These are phyloP conservation scores for Sylvietta virens DNA, from an alignment of 2,113 vertebrate genomes.

Conservation along the genomic window DNA sequence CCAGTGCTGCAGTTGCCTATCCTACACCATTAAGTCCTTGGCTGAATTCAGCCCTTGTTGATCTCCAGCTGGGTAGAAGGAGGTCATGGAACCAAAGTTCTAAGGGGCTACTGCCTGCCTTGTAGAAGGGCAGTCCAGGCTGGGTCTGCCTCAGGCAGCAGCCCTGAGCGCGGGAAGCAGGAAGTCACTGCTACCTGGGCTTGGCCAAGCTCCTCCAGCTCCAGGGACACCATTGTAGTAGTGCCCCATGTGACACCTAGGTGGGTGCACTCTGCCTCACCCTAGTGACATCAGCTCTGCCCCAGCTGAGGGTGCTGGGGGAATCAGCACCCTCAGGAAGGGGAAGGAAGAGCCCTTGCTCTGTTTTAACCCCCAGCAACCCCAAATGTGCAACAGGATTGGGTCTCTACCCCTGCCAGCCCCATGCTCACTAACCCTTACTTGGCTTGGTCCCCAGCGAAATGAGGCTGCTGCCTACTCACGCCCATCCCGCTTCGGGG, in stretches of 20 bases:
- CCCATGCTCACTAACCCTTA: not conserved
- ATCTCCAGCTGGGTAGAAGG: not conserved
- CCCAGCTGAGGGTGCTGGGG: not conserved
- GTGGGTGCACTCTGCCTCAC: not conserved
- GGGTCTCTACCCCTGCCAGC: not conserved
- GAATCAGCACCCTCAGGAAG: not conserved
- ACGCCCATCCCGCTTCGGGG: slow-evolving; percentile 70
- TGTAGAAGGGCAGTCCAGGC: not conserved
- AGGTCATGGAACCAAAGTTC: not conserved
- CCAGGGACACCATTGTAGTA: not conserved
- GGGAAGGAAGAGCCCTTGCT: not conserved
- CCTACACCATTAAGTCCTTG: not conserved
- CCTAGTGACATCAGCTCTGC: not conserved
- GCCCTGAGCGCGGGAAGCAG: not conserved
- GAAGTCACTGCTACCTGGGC: not conserved
- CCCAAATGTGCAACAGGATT: not conserved
- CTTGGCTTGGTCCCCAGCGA: slow-evolving; percentile 59
- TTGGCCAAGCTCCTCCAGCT: not conserved
- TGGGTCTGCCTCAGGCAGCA: not conserved
- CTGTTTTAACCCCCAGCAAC: not conserved
- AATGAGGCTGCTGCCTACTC: slow-evolving; percentile 77
- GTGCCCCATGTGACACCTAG: fast-evolving
- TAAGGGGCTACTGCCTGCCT: not conserved
- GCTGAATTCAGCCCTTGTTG: not conserved
- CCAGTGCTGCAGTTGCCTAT: not conserved